Percentiles rank a stretch among this genome's conserved stretches.
These are phyloP conservation scores for Sylvicola fuscatus DNA, from an alignment of 2,888 invertebrate genomes.

Conservation along the genomic window DNA sequence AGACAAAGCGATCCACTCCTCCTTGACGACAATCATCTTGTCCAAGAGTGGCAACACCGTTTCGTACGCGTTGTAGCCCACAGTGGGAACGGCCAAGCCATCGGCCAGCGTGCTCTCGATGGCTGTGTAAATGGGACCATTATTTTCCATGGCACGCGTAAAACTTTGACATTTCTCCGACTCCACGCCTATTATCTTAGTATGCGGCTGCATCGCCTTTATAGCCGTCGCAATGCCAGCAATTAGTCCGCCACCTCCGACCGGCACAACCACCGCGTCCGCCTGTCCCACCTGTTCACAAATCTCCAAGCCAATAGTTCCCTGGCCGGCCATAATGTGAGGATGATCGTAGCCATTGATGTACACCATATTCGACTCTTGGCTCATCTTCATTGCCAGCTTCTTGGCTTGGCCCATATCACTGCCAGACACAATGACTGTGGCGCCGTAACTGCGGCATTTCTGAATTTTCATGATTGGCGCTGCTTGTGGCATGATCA, in stretches of 20 bases:
- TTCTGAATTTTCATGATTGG: conserved; percentile 91
- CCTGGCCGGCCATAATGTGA: conserved; percentile 87
- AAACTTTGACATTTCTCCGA: conserved; percentile 83
- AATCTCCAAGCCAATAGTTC: conserved; percentile 84
- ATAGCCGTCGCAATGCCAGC: conserved; percentile 81
- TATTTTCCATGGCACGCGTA: conserved; percentile 43
- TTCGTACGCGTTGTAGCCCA: conserved; percentile 66
- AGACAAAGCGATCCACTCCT: conserved; percentile 65
- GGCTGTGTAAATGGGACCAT: conserved; percentile 43
- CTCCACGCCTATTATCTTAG: conserved; percentile 80
- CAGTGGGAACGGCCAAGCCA: conserved; percentile 70
- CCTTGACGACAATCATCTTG: conserved; percentile 59
- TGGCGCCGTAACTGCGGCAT: conserved; percentile 67
- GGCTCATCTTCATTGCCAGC: conserved; percentile 53
- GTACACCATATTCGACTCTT: conserved; percentile 50
- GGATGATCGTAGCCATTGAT: conserved; percentile 94
- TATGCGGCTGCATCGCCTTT: conserved; percentile 64
- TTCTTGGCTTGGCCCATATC: conserved; percentile 72
- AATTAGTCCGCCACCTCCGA: conserved; percentile 76
- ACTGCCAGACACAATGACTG: conserved; percentile 60
- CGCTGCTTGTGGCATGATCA: conserved; percentile 90
- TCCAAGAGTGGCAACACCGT: conserved; percentile 55
- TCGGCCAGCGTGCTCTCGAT: conserved; percentile 65
- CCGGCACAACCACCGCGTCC: conserved; percentile 79
- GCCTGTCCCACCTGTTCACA: conserved; percentile 72